Conservation (phyloP, 2,888 invertebrate species). For the Zhengitettix transpicula region DNA sequence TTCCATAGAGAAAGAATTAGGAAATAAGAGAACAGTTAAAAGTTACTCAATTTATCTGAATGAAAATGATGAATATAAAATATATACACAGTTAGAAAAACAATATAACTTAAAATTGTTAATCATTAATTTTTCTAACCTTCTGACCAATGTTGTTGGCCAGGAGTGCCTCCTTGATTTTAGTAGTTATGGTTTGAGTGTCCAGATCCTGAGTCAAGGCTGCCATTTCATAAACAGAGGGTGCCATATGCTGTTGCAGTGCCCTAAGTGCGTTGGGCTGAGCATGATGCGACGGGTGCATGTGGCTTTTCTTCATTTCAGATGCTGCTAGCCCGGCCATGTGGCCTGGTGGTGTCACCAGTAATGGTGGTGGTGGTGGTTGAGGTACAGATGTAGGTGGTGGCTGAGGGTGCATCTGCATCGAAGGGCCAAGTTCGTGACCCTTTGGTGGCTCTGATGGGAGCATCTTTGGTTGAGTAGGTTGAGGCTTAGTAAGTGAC, state of each 20-base stretch:
- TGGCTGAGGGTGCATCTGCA: slow-evolving; percentile 11
- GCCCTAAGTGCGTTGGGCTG: slow-evolving; percentile 38
- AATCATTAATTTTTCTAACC: slow-evolving; percentile 25
- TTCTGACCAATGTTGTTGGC: slow-evolving; percentile 98
- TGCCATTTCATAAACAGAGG: slow-evolving; percentile 96
- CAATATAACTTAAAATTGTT: too few species aligned
- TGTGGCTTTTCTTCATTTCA: neutral
- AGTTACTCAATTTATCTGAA: too few species aligned
- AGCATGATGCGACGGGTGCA: slow-evolving; percentile 2
- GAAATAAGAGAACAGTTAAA: too few species aligned
- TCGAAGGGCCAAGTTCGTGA: slow-evolving; percentile 6
- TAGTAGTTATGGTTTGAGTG: slow-evolving; percentile 89
- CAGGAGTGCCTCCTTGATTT: slow-evolving; percentile 89
- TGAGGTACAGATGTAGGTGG: slow-evolving; percentile 10
- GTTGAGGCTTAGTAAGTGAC: slow-evolving; percentile 6
- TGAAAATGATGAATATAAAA: too few species aligned
- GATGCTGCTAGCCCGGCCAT: neutral
- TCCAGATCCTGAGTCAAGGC: slow-evolving; percentile 91
- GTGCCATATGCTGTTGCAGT: slow-evolving; percentile 72
- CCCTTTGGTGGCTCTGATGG: slow-evolving; percentile 1
- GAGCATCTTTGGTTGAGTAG: slow-evolving; percentile 3
- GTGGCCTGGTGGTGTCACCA: slow-evolving; percentile 6
- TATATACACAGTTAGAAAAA: too few species aligned
- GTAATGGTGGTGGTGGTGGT: slow-evolving; percentile 8
- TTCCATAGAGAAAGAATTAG: too few species aligned